Evolutionary conservation across 2,797 vertebrate genomes (phyloP).

Genomic region (Dermochelys coriacea): DNA sequence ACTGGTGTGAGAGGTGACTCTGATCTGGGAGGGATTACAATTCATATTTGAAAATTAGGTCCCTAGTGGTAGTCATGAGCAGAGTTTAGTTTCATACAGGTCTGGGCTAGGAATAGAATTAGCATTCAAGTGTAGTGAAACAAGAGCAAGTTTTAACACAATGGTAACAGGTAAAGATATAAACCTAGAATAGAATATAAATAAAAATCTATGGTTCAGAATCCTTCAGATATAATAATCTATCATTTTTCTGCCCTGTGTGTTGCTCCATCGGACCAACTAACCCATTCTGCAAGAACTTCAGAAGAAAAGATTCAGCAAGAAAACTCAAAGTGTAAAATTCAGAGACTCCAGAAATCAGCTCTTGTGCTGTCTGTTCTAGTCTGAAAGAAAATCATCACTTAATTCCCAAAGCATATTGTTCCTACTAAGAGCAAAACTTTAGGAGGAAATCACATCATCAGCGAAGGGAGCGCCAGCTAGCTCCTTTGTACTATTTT

Average conservation of each 20-base stretch:
- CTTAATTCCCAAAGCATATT: conserved; percentile 78
- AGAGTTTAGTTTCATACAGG: background rate
- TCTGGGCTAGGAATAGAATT: background rate
- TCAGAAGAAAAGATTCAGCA: background rate
- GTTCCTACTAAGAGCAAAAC: conserved; percentile 81
- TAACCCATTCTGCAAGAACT: conserved; percentile 52
- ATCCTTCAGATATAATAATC: conserved; percentile 46
- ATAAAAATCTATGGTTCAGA: conserved; percentile 62
- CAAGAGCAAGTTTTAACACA: conserved; percentile 40
- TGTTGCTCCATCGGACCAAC: conserved; percentile 5
- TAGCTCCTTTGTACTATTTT: conserved; percentile 84
- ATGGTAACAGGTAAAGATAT: conserved; percentile 1
- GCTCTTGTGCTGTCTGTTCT: conserved; percentile 38
- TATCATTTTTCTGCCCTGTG: conserved; percentile 38
- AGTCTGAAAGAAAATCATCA: conserved; percentile 78
- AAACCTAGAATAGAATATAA: conserved; percentile 47
- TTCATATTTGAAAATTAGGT: rapidly evolving
- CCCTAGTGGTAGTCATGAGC: background rate
- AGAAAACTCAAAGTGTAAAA: conserved; percentile 4
- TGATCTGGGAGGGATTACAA: rapidly evolving
- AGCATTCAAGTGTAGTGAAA: conserved; percentile 12
- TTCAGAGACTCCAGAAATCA: conserved; percentile 41
- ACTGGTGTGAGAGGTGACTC: background rate
- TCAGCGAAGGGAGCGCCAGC: conserved; percentile 80
- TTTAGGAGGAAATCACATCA: conserved; percentile 85